These are phyloP conservation scores for Orchesellides sinensis DNA, from an alignment of 2,888 invertebrate species.

Conservation along the genomic window DNA sequence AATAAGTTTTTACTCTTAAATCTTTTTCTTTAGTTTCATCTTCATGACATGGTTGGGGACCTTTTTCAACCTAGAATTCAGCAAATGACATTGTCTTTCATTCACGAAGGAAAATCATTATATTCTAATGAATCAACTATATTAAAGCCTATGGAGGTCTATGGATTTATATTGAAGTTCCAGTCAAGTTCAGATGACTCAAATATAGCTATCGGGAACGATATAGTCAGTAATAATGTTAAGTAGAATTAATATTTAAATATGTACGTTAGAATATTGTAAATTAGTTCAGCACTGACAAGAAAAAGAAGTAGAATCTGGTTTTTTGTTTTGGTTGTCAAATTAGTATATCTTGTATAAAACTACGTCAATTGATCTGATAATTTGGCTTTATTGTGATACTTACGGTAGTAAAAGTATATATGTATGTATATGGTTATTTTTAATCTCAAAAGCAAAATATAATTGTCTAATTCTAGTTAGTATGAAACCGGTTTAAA, in stretches of 20 bases:
- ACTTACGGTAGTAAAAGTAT: background rate
- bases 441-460: too few species aligned
- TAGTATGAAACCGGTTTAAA: too few species aligned
- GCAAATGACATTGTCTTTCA: constrained; percentile 73
- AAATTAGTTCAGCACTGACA: background rate
- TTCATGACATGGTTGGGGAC: constrained; percentile 71
- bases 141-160: constrained; percentile 74
- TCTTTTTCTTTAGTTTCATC: constrained; percentile 64
- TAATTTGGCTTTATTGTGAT: background rate
- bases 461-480: too few species aligned
- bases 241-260: background rate
- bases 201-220: constrained; percentile 32
- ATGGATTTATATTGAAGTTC: constrained; percentile 70
- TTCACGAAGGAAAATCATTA: constrained; percentile 69
- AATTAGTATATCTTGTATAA: too few species aligned
- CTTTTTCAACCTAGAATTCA: constrained; percentile 69
- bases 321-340: too few species aligned
- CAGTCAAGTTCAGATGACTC: constrained; percentile 46
- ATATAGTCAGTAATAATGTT: constrained; percentile 39
- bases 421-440: background rate
- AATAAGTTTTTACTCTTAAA: background rate
- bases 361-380: too few species aligned
- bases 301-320: too few species aligned
- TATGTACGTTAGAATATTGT: background rate
- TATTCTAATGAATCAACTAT: constrained; percentile 69